Percentiles rank a stretch among this genome's conserved stretches.
phyloP scores from a whole-genome alignment of 2,888 invertebrate genomes.

The Machimus atricapillus region DNA sequence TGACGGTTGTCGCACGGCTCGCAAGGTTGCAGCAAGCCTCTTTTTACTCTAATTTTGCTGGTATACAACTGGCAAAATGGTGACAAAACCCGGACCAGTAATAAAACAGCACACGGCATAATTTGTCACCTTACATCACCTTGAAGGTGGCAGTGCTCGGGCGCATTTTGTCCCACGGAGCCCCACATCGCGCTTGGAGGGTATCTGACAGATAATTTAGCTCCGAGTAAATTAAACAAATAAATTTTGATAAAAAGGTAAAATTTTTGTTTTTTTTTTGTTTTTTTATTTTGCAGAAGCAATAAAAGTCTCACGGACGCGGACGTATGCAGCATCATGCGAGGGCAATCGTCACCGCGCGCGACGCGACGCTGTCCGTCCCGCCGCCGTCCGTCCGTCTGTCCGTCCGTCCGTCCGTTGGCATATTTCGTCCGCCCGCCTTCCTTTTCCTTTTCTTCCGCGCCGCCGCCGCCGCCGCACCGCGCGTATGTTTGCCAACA shows the following conservation, averaged over 20 bases:
- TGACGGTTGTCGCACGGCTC: not conserved
- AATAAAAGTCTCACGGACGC: slow-evolving; percentile 20
- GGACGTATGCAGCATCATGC: not conserved
- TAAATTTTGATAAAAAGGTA: not conserved
- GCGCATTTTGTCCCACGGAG: not conserved
- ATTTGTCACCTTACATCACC: not conserved
- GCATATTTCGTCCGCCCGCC: not conserved
- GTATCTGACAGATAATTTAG: not conserved
- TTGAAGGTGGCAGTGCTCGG: not conserved
- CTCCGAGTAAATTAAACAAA: not conserved
- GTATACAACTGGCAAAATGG: not conserved
- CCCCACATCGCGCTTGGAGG: not conserved
- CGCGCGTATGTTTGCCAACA: not conserved
- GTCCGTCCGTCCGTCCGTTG: not conserved
- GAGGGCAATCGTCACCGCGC: not conserved
- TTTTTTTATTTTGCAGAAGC: not conserved
- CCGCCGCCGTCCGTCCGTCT: not conserved
- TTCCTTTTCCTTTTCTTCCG: slow-evolving; percentile 18
- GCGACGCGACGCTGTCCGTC: not conserved
- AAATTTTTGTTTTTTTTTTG: not conserved
- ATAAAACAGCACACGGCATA: not conserved
- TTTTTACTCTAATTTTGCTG: not conserved
- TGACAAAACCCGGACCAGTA: not conserved
- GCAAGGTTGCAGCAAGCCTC: not conserved
- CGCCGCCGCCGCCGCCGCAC: not conserved